These are phyloP conservation scores for Astreopora myriophthalma DNA, from an alignment of 64 coral and sea anemone species.

Conservation along the genomic window DNA sequence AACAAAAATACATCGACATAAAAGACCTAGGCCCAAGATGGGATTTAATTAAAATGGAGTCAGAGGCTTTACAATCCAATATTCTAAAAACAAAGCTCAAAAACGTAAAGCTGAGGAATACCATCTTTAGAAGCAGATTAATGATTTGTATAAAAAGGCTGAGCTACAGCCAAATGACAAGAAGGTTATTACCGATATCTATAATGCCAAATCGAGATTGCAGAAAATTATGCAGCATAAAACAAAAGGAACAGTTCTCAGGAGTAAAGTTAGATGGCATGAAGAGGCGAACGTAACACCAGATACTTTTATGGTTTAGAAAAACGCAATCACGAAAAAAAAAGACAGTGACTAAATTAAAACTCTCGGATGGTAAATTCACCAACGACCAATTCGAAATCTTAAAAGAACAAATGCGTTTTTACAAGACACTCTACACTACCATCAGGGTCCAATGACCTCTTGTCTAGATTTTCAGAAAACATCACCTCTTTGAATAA, in stretches of 20 bases:
- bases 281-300: not conserved
- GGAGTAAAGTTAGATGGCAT: not conserved
- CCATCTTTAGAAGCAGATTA: not conserved
- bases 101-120: not conserved
- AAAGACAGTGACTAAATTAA: not conserved
- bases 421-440: conserved; percentile 5
- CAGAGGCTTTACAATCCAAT: not conserved
- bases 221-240: not conserved
- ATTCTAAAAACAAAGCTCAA: not conserved
- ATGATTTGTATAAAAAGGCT: not conserved
- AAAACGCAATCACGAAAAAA: not conserved
- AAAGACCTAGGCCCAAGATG: not conserved
- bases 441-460: not conserved
- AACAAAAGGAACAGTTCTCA: not conserved
- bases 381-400: not conserved
- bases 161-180: not conserved
- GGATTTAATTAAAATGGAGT: not conserved
- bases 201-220: not conserved
- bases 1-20: not conserved
- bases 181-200: not conserved
- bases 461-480: not conserved
- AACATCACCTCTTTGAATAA: not conserved
- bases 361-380: not conserved
- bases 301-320: conserved; percentile 13
- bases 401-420: not conserved